phyloP scores from a whole-genome alignment of 2,113 vertebrate species.

The Puntigrus tetrazona region DNA sequence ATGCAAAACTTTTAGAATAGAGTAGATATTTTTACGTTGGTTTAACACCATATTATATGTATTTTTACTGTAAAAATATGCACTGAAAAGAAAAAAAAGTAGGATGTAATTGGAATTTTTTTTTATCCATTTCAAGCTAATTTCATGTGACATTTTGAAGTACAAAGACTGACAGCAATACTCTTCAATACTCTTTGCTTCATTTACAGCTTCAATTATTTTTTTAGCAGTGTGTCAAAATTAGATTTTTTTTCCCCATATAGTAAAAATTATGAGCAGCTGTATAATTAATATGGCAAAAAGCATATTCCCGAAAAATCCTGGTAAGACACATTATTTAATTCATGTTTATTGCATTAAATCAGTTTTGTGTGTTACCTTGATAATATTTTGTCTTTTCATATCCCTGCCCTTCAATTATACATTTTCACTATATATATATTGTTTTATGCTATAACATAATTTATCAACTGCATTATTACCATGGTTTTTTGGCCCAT shows the following conservation, averaged over 20 bases:
- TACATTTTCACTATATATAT: too few species aligned
- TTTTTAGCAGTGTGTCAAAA: neutral
- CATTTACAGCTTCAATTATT: too few species aligned
- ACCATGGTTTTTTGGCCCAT: neutral
- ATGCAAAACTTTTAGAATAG: neutral
- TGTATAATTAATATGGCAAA: neutral
- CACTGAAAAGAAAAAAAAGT: too few species aligned
- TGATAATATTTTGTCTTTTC: neutral
- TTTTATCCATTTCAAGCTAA: neutral
- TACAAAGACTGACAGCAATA: neutral
- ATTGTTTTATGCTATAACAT: too few species aligned
- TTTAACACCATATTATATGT: neutral
- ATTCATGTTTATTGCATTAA: neutral
- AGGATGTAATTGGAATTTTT: too few species aligned
- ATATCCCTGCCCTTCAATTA: neutral
- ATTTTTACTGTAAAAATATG: neutral
- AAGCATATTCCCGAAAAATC: neutral
- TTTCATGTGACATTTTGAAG: neutral
- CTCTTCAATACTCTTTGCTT: neutral
- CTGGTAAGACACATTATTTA: neutral
- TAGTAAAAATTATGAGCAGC: too few species aligned
- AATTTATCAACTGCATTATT: neutral
- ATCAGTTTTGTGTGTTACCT: neutral
- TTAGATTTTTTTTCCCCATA: too few species aligned
- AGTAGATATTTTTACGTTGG: neutral